Evolutionary conservation across 2,888 invertebrate genomes (phyloP), one percentile per base, ranked within the genome.

Genomic region (Drosophila parthenogenetica): DNA sequence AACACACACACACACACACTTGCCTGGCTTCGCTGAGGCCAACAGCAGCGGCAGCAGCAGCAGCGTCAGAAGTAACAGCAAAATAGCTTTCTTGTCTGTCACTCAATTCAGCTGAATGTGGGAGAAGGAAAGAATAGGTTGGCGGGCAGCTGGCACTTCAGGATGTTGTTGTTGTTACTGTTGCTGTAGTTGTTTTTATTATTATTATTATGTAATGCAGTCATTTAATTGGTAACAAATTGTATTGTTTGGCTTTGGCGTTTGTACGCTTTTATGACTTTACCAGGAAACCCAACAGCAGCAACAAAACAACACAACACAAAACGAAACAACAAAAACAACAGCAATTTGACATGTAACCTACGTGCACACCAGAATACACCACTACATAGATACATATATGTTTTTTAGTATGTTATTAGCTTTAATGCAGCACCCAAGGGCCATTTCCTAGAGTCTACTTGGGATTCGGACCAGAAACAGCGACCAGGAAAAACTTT

Each of bases 221-320:
- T 79, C 86, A 86, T 86, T 86, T 86, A 86, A 86, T 86, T 89
- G 86, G 89, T 84, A 89, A 84, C 80, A 89, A 89, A 87, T 89
- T 87, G 77, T 83, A 80, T 85, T 86, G 84, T 87, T 79, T 73
- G 87, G 83, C 76, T 80, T 82, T 73, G 59, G 49, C 58, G 49
- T 68, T 62, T 79, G 75, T 74, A 76, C 83, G 86, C 80, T 79
- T 83, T 83, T 86, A 82, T 74, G 82, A 85, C 80, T 87, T 79
- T 79, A 82, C 80, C 69, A 35, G 71, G 86, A 82, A 85, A 74
- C 86, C 78, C 65, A 85, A 72, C 66, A 42, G 45, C 42, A 70
- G 62, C 58, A 75, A 40, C 71, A 49, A 60, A 42, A 16, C 39
- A 50, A 19, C 40, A 61, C 42, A 63, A 51, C n/a, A 59, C 29